These are phyloP conservation scores for Oreochromis niloticus DNA, from an alignment of 2,113 vertebrate genomes.

Conservation along the genomic window DNA sequence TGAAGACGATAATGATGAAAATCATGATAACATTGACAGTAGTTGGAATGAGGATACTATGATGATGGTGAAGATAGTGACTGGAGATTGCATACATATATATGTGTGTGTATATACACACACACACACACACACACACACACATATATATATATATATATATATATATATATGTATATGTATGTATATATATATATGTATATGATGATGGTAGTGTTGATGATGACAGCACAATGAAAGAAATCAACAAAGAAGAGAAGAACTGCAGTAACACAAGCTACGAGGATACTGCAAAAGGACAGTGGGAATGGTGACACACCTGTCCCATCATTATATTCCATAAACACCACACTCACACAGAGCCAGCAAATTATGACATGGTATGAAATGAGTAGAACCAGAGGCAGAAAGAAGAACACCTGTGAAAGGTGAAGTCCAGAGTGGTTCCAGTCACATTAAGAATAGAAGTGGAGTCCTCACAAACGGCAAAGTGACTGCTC, in stretches of 20 bases:
- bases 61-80: background rate
- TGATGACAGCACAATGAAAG: background rate
- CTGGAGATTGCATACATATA: background rate
- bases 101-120: too few species aligned
- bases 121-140: fast-evolving
- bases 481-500: background rate
- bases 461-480: background rate
- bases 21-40: background rate
- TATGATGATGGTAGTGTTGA: background rate
- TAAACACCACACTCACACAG: background rate
- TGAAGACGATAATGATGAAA: background rate
- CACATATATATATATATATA: fast-evolving
- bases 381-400: background rate
- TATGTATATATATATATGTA: background rate
- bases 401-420: background rate
- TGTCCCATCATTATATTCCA: background rate
- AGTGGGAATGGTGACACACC: background rate
- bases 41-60: background rate
- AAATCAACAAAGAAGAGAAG: background rate
- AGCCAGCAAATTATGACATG: background rate
- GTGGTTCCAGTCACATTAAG: background rate
- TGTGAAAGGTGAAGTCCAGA: background rate
- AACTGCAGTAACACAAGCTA: background rate
- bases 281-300: background rate
- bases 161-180: fast-evolving